Conservation (phyloP, 2,888 invertebrate genomes). For the Limnephilus marmoratus region DNA sequence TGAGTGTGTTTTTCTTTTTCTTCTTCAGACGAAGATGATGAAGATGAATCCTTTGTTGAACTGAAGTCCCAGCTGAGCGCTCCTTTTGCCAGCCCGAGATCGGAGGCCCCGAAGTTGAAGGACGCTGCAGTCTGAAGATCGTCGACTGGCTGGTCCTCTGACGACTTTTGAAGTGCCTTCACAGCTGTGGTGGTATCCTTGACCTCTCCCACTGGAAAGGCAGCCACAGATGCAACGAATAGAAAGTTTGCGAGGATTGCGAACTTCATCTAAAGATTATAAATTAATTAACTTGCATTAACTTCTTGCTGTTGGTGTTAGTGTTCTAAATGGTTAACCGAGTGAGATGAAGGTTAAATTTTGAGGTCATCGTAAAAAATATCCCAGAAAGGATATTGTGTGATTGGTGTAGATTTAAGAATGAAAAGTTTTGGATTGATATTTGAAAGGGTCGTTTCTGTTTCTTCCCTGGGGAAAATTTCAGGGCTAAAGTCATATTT, state of each 20-base stretch:
- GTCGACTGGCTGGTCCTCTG: slow-evolving; percentile 67
- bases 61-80: neutral
- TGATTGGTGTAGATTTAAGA: too few relatives aligned
- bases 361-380: neutral
- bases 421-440: too few relatives aligned
- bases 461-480: too few relatives aligned
- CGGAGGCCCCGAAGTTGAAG: slow-evolving; percentile 29
- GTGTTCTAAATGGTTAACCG: neutral
- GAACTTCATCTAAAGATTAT: slow-evolving; percentile 54
- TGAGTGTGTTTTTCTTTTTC: neutral
- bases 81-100: neutral
- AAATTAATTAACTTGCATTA: neutral
- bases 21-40: neutral
- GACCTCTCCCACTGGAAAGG: slow-evolving; percentile 58
- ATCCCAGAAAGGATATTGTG: too few relatives aligned
- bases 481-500: too few relatives aligned
- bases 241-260: slow-evolving; percentile 38
- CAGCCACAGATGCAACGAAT: slow-evolving; percentile 56
- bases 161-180: slow-evolving; percentile 66
- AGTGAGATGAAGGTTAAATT: neutral
- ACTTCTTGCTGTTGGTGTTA: too few relatives aligned
- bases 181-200: slow-evolving; percentile 67
- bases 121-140: slow-evolving; percentile 66
- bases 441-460: too few relatives aligned
- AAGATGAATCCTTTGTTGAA: neutral